Conservation (phyloP, 2,888 invertebrate genomes). For the Clusia tigrina region DNA sequence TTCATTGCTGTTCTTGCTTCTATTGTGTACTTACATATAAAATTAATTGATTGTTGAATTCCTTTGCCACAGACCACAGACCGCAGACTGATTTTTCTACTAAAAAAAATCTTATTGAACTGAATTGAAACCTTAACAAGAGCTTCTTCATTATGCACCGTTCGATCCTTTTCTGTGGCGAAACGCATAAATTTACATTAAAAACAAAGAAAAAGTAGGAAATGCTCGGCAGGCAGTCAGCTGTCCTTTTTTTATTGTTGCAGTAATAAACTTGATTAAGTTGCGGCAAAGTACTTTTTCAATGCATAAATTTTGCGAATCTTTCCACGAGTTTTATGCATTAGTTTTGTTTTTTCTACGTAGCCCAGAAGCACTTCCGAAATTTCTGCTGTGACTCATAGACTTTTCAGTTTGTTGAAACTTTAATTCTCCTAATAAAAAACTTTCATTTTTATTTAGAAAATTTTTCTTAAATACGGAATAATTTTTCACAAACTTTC, state of each 20-base stretch:
- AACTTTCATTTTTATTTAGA: too few species aligned
- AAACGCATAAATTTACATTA: constrained; percentile 7
- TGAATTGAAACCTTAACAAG: not conserved
- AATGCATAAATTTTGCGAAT: constrained; percentile 50
- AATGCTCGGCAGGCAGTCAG: constrained; percentile 14
- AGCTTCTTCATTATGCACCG: not conserved
- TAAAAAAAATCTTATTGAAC: not conserved
- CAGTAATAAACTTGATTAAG: constrained; percentile 59
- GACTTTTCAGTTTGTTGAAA: too few species aligned
- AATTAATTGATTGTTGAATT: constrained; percentile 38
- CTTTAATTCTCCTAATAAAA: too few species aligned
- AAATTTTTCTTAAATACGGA: too few species aligned
- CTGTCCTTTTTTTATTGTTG: constrained; percentile 31
- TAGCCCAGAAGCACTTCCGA: not conserved
- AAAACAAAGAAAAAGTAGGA: not conserved
- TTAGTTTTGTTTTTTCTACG: not conserved
- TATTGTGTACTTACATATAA: constrained; percentile 31
- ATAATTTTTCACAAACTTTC: too few species aligned
- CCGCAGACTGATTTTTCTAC: too few species aligned
- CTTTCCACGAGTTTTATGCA: constrained; percentile 13
- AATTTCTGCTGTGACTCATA: not conserved
- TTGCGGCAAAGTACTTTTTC: constrained; percentile 47
- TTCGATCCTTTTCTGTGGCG: not conserved
- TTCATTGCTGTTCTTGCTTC: too few species aligned
- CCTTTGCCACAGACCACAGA: constrained; percentile 16